Conservation (phyloP, 2,797 vertebrate species). For the Phrynocephalus vlangalii region DNA sequence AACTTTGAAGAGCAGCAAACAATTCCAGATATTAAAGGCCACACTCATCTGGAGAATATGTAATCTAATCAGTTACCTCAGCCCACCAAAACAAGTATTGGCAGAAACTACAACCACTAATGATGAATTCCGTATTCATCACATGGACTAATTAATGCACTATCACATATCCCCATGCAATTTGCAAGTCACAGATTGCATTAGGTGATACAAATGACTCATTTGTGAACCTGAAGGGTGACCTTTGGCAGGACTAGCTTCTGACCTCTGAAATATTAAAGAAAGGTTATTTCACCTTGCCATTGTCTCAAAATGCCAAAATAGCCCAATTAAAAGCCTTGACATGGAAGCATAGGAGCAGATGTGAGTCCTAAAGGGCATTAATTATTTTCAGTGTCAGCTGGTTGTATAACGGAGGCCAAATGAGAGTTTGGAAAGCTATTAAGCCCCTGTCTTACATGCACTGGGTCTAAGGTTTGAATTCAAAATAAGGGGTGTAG, state of each 20-base stretch:
- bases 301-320: constrained; percentile 88
- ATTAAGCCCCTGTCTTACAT: constrained; percentile 81
- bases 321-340: constrained; percentile 89
- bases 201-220: constrained; percentile 87
- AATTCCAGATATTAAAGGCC: constrained; percentile 66
- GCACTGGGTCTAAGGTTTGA: constrained; percentile 80
- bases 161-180: constrained; percentile 82
- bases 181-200: constrained; percentile 87
- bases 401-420: constrained; percentile 85
- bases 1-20: constrained; percentile 61
- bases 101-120: constrained; percentile 78
- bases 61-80: constrained; percentile 75
- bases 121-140: constrained; percentile 83
- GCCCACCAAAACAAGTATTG: constrained; percentile 79
- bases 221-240: constrained; percentile 86
- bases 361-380: constrained; percentile 87
- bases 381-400: constrained; percentile 89
- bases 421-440: constrained; percentile 86
- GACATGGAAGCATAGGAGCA: constrained; percentile 88
- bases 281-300: constrained; percentile 88
- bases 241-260: constrained; percentile 86
- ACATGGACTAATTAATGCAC: constrained; percentile 84
- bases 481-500: constrained; percentile 74
- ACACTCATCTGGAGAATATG: constrained; percentile 67
- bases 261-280: constrained; percentile 87